These are phyloP conservation scores for Tetheella fluctuosa DNA, from an alignment of 2,888 invertebrate species.

Conservation along the genomic window DNA sequence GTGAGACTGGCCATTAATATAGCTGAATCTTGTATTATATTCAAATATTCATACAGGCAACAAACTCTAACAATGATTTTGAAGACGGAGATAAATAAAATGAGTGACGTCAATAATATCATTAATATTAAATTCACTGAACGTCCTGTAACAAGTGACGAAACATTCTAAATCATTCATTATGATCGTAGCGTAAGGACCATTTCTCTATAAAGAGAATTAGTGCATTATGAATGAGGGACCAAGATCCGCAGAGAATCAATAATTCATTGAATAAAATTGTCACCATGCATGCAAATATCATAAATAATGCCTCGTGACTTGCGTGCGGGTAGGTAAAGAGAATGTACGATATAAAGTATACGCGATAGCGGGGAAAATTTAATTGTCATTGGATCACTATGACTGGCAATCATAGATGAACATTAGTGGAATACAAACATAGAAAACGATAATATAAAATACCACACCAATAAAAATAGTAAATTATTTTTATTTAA, in stretches of 20 bases:
- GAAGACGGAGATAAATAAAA: neutral
- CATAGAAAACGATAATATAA: neutral
- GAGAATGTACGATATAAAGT: slow-evolving; percentile 23
- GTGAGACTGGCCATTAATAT: too few species aligned
- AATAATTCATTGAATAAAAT: slow-evolving; percentile 49
- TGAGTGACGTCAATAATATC: neutral
- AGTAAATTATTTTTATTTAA: too few species aligned
- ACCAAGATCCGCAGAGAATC: slow-evolving; percentile 24
- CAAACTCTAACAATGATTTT: neutral
- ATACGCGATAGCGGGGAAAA: slow-evolving; percentile 13
- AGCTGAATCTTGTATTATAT: too few species aligned
- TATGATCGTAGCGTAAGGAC: slow-evolving; percentile 10
- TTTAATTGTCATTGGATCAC: neutral
- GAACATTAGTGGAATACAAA: neutral
- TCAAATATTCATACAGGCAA: too few species aligned
- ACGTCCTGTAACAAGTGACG: neutral
- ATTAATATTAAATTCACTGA: neutral
- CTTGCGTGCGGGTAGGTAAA: slow-evolving; percentile 26
- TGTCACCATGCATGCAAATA: slow-evolving; percentile 44
- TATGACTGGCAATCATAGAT: neutral
- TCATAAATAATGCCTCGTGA: slow-evolving; percentile 50
- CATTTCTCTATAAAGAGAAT: neutral
- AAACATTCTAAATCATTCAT: neutral
- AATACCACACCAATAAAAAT: too few species aligned
- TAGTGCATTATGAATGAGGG: slow-evolving; percentile 7